These are phyloP conservation scores for Drosophila auraria DNA, from an alignment of 1,140 invertebrate species.

Conservation along the genomic window DNA sequence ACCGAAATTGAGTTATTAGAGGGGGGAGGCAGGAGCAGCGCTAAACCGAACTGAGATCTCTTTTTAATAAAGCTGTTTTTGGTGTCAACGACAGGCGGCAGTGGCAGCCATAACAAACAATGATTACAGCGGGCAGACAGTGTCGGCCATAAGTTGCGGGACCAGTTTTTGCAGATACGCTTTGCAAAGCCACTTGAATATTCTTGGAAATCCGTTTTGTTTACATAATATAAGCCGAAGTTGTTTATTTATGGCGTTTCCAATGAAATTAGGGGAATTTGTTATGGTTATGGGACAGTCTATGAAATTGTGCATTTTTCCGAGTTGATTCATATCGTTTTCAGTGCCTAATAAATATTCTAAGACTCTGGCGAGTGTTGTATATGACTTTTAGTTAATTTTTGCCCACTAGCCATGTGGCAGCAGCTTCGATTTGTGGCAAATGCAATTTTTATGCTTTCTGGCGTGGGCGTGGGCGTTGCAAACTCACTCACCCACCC, in stretches of 20 bases:
- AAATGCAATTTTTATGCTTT: conserved; percentile 64
- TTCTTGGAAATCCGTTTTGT: conserved; percentile 40
- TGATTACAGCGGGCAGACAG: conserved; percentile 25
- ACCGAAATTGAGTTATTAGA: conserved; percentile 35
- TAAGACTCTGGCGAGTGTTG: conserved; percentile 21
- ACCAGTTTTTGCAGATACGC: conserved; percentile 36
- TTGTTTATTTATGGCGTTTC: conserved; percentile 33
- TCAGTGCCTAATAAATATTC: conserved; percentile 20
- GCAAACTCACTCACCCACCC: conserved; percentile 18
- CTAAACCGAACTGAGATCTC: conserved; percentile 21
- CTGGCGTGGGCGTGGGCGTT: conserved; percentile 49
- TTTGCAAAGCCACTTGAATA: conserved; percentile 25
- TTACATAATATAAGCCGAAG: conserved; percentile 31
- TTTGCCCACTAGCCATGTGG: conserved; percentile 30
- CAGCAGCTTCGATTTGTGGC: conserved; percentile 47
- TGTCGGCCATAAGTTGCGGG: conserved; percentile 13
- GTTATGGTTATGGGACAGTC: conserved; percentile 14
- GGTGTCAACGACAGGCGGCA: conserved; percentile 14
- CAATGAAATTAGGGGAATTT: conserved; percentile 33
- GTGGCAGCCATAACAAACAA: conserved; percentile 23
- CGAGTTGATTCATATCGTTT: conserved; percentile 12
- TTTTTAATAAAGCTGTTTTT: conserved; percentile 35
- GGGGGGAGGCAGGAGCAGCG: neutral
- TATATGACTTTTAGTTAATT: conserved; percentile 54
- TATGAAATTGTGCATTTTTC: conserved; percentile 22